Evolutionary conservation across 2,113 vertebrate species (phyloP), one percentile per base, ranked within the genome.

Genomic region (Martes martes): DNA sequence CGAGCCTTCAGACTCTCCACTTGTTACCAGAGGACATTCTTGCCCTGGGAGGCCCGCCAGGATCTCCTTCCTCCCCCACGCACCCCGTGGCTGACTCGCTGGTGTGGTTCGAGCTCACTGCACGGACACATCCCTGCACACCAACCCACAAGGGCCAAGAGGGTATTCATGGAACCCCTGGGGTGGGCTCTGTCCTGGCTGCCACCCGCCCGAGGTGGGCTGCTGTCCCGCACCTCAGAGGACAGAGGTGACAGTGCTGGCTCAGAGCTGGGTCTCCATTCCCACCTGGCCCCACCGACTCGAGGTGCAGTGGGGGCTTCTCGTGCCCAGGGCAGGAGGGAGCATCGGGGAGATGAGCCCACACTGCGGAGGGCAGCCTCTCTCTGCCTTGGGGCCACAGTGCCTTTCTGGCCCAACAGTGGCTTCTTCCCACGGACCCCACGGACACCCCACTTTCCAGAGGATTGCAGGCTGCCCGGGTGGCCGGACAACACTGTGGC

Each of bases 301-400:
- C 78, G 26, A 15, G 42, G 74, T 8, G 23, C 57, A 36, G 42
- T 6, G 13, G 33, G 15, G 57, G 42, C 74, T 2, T 52, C 73
- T 4, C 7, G 15, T 57, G 42, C 18, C 57, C 47, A 61, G 74
- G 73, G 88, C 11, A 14, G 73, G 73, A 24, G 55, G 28, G 3
- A 31, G 55, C 19, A 16, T n/a, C 4, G 19, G 6, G 52, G 26
- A 24, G 47, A 57, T 14, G 0, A 16, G 42, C 7, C 4, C 4
- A 10, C 42, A 0, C 26, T 2, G 15, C 33, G 2, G 1, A 31
- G 18, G 55, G n/a, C 0, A 8, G 57, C 14, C 55, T 24, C 47
- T 52, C 73, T 6, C 21, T 8, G 47, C 39, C 19, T 31, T 6
- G 0, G 0, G 7, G 74, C 14, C 15, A 15, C 18, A 14, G 59